Percentiles rank a stretch among this genome's conserved stretches.
phyloP scores from a whole-genome alignment of 2,797 vertebrate species.

The Numenius phaeopus region DNA sequence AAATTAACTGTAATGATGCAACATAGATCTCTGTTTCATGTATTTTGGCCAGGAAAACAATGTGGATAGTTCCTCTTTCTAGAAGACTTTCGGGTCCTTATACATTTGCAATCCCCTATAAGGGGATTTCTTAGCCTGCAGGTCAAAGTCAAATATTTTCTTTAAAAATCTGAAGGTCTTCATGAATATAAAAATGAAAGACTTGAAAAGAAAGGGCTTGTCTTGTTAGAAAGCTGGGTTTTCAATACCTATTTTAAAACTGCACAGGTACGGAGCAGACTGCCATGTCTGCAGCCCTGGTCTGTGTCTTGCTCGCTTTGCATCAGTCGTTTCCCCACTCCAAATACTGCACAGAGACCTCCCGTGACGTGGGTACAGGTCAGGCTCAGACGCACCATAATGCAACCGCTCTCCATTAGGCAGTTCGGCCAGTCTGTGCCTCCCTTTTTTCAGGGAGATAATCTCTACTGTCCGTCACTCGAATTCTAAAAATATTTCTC shows the following conservation, averaged over 20 bases:
- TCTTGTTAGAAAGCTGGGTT: background rate
- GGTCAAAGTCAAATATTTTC: background rate
- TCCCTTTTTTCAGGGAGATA: background rate
- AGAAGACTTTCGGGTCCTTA: background rate
- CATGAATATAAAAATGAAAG: background rate
- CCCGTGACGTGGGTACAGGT: accelerated
- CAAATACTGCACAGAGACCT: background rate
- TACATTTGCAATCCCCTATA: background rate
- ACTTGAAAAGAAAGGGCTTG: background rate
- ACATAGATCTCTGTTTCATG: background rate
- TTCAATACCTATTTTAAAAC: background rate
- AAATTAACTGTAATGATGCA: background rate
- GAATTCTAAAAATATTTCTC: background rate
- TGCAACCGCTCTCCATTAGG: accelerated
- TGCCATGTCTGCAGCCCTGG: background rate
- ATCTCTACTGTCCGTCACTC: background rate
- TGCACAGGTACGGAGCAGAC: background rate
- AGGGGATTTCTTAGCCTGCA: background rate
- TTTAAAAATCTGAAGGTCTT: background rate
- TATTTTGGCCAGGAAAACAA: background rate
- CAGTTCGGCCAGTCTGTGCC: background rate
- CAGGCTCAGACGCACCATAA: background rate
- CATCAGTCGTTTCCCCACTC: background rate
- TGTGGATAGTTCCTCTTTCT: background rate
- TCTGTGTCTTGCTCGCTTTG: background rate